A percentile compares a stretch with the other conserved stretches of the same genome.
phyloP scores from a whole-genome alignment of 2,888 invertebrate genomes.

The Troides aeacus region DNA sequence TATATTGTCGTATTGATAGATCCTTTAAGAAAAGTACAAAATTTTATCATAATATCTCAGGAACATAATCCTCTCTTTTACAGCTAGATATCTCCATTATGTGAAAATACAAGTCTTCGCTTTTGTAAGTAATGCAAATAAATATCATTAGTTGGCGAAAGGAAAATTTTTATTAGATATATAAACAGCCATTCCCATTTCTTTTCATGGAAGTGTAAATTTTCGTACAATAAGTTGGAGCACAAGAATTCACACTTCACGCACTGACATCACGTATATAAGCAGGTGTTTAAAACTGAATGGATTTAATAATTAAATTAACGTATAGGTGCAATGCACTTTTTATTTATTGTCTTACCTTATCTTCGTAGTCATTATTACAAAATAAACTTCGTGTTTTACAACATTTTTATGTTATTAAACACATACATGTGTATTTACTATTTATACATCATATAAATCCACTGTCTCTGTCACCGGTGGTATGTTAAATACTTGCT shows the following conservation, averaged over 20 bases:
- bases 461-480: background rate
- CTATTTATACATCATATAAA: background rate
- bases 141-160: conserved; percentile 1
- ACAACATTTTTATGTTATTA: background rate
- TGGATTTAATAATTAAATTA: conserved; percentile 25
- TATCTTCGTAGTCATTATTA: conserved; percentile 23
- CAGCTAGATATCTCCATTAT: background rate
- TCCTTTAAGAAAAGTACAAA: background rate
- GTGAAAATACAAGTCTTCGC: background rate
- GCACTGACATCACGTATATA: conserved; percentile 13
- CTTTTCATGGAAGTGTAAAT: conserved; percentile 25
- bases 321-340: conserved; percentile 26
- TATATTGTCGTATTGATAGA: background rate
- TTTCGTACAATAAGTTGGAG: conserved; percentile 19
- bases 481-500: background rate
- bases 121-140: background rate
- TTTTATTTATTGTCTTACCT: conserved; percentile 18
- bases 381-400: conserved; percentile 11
- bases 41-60: background rate
- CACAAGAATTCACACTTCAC: conserved; percentile 23
- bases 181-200: conserved; percentile 25
- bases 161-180: conserved; percentile 12
- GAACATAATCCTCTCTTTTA: background rate
- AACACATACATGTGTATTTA: background rate
- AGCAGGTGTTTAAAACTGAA: conserved; percentile 20